phyloP scores from a whole-genome alignment of 2,888 invertebrate species.

The Julus scandinavius region DNA sequence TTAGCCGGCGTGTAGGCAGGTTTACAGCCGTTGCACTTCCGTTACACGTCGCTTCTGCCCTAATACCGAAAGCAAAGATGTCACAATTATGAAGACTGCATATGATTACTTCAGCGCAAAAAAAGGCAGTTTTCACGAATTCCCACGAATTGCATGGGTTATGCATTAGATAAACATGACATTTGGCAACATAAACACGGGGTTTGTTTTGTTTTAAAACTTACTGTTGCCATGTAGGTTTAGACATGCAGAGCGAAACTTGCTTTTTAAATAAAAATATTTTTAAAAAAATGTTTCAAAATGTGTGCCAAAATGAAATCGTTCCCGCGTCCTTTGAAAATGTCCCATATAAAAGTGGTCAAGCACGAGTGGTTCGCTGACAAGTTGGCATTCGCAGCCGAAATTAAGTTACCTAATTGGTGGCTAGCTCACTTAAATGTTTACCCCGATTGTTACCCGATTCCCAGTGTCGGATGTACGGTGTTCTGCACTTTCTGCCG shows the following conservation, averaged over 20 bases:
- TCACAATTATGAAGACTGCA: too few species aligned
- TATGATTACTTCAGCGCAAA: too few species aligned
- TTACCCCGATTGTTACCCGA: not conserved
- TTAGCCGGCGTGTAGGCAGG: too few species aligned
- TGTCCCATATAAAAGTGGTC: not conserved
- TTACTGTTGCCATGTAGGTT: too few species aligned
- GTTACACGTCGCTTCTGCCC: too few species aligned
- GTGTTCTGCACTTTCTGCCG: not conserved
- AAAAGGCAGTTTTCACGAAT: not conserved
- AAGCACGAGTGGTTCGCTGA: constrained; percentile 17
- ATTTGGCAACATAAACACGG: too few species aligned
- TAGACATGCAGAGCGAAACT: not conserved
- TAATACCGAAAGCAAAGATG: too few species aligned
- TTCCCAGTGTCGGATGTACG: constrained; percentile 15
- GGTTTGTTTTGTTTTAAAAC: too few species aligned
- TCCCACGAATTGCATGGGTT: not conserved
- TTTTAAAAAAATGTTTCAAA: too few species aligned
- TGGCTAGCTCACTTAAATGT: constrained; percentile 8
- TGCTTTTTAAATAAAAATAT: not conserved
- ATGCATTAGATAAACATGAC: too few species aligned
- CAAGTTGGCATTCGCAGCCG: not conserved
- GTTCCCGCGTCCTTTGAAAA: not conserved
- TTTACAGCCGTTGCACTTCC: too few species aligned
- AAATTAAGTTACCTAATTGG: constrained; percentile 31
- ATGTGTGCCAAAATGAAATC: too few species aligned